Evolutionary conservation across 2,888 invertebrate species (phyloP), one percentile per base, ranked within the genome.

Genomic region (Caenorhabditis japonica): DNA sequence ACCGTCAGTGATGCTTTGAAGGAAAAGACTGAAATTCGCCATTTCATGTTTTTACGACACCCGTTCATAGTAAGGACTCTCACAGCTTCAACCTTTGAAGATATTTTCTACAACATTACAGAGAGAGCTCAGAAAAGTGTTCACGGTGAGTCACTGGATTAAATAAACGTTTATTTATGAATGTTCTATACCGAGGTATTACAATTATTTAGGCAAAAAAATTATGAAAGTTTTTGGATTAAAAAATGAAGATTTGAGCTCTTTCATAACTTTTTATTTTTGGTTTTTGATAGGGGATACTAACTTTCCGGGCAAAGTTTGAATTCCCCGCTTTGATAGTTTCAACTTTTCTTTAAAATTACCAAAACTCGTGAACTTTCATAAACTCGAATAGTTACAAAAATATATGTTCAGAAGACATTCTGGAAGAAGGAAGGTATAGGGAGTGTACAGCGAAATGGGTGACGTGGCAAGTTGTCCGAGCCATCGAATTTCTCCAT

Each of bases 401-500:
- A 10, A 7, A 39, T 15, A n/a, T 39, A 0, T 12, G 15, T 52
- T 52, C 36, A 61, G 61, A 34, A 10, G 46, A 55, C 3, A 23
- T 64, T 2, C 2, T 21, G 12, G 13, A 19, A 13, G 4, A 23
- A 13, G 55, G 39, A 8, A 64, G 33, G 30, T 55, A 47, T 23
- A 13, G 15, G 7, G 46, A 62, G 4, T 21, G 21, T 1, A 30
- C 21, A 7, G 53, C 46, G 4, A 52, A 61, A 17, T 17, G 19
- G 1, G 47, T 47, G 0, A 30, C 23, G 27, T 13, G 13, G 10
- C 62, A 64, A 33, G 3, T 55, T 2, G 27, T 39, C 3, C 30
- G 34, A 19, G 66, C 25, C 15, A 25, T 66, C 10, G 36, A 49
- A 3, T 66, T 36, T 33, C 30, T 66, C 27, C 56, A 51, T 19